Conservation (phyloP, 1,140 invertebrate genomes). For the Paracyclopina nana region DNA sequence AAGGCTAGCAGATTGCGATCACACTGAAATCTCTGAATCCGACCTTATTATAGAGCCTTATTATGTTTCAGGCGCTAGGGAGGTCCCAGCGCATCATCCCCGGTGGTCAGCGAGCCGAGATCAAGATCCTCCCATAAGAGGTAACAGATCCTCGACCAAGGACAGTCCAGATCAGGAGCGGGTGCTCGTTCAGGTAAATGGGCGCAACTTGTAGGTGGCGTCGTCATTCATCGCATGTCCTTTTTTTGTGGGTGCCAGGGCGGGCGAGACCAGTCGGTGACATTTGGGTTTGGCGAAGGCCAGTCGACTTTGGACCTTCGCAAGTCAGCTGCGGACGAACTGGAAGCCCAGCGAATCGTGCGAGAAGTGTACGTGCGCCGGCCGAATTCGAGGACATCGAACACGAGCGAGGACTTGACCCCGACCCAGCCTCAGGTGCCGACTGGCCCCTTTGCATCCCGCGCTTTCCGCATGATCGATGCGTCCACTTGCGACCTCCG, state of each 20-base stretch:
- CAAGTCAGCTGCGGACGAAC: background rate
- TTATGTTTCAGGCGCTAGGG: no score
- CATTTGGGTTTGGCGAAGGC: slow-evolving; percentile 6
- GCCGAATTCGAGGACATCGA: background rate
- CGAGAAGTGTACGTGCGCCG: background rate
- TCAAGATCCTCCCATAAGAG: no score
- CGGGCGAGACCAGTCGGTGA: slow-evolving; percentile 7
- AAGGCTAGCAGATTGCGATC: no score
- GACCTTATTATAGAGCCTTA: no score
- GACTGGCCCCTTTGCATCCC: background rate
- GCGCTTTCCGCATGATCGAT: slow-evolving; percentile 11
- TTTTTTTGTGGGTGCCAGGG: slow-evolving; percentile 1
- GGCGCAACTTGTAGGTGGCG: no score
- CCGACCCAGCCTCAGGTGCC: background rate
- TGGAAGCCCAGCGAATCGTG: background rate
- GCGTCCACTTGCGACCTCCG: slow-evolving; percentile 4
- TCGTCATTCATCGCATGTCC: background rate
- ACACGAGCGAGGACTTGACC: background rate
- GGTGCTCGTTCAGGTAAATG: slow-evolving; percentile 1
- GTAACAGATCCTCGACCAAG: no score
- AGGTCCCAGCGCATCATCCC: no score
- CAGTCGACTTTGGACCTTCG: background rate
- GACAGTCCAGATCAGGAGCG: no score
- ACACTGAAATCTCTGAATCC: no score
- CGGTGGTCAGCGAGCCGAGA: no score